These are phyloP conservation scores for Barnardius zonarius DNA, from an alignment of 2,113 vertebrate genomes.

Conservation along the genomic window DNA sequence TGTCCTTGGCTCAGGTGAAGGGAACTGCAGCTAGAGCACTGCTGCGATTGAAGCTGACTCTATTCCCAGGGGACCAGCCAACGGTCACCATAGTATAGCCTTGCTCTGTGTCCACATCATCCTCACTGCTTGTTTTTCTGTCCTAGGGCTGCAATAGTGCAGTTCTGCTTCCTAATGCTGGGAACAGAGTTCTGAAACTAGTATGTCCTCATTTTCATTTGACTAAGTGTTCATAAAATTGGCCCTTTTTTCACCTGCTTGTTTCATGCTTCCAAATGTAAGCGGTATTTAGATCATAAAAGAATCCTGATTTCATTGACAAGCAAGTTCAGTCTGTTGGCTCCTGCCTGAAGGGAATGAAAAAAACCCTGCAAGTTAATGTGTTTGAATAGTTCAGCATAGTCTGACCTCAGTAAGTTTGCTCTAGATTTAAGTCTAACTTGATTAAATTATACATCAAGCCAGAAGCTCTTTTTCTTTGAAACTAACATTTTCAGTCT, in stretches of 20 bases:
- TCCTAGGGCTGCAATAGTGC: background rate
- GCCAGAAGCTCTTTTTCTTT: background rate
- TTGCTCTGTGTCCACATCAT: rapidly evolving
- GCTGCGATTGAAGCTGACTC: background rate
- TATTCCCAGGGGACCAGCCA: background rate
- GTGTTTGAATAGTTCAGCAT: background rate
- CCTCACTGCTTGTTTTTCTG: background rate
- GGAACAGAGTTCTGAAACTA: background rate
- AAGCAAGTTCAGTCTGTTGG: background rate
- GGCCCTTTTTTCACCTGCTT: background rate
- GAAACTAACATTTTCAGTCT: background rate
- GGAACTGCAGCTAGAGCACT: background rate
- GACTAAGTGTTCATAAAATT: background rate
- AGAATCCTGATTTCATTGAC: background rate
- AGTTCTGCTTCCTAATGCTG: background rate
- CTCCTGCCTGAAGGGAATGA: background rate
- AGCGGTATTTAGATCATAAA: background rate
- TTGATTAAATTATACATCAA: background rate
- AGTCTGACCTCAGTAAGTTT: background rate
- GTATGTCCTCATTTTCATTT: background rate
- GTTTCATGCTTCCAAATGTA: background rate
- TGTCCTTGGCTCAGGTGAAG: background rate
- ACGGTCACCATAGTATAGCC: background rate
- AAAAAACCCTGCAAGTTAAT: background rate
- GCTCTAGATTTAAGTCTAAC: background rate